Evolutionary conservation across 1,140 invertebrate genomes (phyloP), one percentile per base, ranked within the genome.

Genomic region (Brachionus manjavacas): DNA sequence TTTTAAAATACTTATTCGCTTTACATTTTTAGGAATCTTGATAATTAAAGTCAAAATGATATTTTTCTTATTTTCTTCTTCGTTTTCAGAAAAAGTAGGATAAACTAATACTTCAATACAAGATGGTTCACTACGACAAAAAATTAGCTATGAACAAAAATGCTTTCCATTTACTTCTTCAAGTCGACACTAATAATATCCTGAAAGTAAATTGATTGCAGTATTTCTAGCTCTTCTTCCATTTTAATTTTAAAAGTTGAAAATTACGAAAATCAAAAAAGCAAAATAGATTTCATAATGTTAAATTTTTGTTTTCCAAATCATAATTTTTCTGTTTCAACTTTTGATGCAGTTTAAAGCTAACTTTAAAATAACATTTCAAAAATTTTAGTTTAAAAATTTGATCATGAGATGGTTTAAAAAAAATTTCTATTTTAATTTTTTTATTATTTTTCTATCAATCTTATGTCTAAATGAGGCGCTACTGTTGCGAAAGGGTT

Each of bases 141-240:
- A 81, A 64, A 20, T 11, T 64, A 60, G 14, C 1, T 43, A 39
- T 4, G 20, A 35, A 35, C 0, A 6, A 35, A 35, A 35, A 35
- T 35, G 31, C 11, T 6, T 28, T 28, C 3, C 11, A 28, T 49
- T 35, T 60, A 81, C 79, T 23, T 28, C 1, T 81, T 6, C 12
- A 81, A 39, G 16, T 81, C 39, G 4, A 39, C 14, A 0, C n/a
- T 43, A 9, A 39, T 16, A 81, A 81, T 81, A 14, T 81, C 79
- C 28, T 81, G 25, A 23, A 28, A 20, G 43, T 81, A 81, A 35
- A 81, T 81, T 14, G 79, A 81, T 81, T 81, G 2, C 35, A 81
- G 46, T 41, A 81, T 81, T 68, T 81, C 79, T 20, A 81, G 7
- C 28, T 81, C 79, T 20, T 81, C 79, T 81, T 81, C 79, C 79